phyloP scores from a whole-genome alignment of 2,113 vertebrate species.

The Pleuronectes platessa region DNA sequence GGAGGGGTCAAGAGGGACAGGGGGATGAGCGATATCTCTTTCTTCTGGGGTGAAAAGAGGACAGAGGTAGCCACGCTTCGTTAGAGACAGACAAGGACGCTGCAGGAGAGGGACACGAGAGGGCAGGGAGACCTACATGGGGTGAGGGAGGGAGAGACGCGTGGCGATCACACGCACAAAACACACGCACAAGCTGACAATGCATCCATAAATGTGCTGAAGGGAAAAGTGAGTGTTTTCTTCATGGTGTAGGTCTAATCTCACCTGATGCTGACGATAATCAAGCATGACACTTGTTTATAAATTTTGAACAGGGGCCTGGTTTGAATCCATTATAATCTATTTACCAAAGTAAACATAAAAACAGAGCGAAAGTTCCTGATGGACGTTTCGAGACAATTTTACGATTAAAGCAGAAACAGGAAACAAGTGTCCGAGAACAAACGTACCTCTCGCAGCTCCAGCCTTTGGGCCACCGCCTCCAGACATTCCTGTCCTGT shows the following conservation, averaged over 20 bases:
- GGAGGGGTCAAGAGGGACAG: constrained; percentile 6
- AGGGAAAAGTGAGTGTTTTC: not conserved
- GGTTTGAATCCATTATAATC: too few species aligned
- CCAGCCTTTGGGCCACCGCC: constrained; percentile 93
- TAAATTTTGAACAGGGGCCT: too few species aligned
- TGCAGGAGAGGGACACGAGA: constrained; percentile 46
- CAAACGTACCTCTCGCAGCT: constrained; percentile 89
- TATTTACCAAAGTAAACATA: too few species aligned
- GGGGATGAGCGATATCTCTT: constrained; percentile 46
- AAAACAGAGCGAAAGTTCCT: not conserved
- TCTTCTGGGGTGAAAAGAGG: constrained; percentile 51
- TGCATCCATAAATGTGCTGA: not conserved
- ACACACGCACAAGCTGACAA: constrained; percentile 5
- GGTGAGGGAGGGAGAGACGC: constrained; percentile 12
- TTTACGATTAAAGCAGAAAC: too few species aligned
- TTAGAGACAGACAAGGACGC: constrained; percentile 68
- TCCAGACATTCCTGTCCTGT: constrained; percentile 97
- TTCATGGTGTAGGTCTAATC: not conserved
- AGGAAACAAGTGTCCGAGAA: too few species aligned
- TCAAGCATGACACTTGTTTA: too few species aligned
- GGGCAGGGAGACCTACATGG: constrained; percentile 40
- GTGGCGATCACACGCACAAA: constrained; percentile 27
- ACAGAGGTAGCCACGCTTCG: constrained; percentile 56
- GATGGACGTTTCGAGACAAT: not conserved
- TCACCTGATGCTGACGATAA: too few species aligned